Evolutionary conservation across 1,140 invertebrate genomes (phyloP).

Genomic region (Drosophila arizonae): DNA sequence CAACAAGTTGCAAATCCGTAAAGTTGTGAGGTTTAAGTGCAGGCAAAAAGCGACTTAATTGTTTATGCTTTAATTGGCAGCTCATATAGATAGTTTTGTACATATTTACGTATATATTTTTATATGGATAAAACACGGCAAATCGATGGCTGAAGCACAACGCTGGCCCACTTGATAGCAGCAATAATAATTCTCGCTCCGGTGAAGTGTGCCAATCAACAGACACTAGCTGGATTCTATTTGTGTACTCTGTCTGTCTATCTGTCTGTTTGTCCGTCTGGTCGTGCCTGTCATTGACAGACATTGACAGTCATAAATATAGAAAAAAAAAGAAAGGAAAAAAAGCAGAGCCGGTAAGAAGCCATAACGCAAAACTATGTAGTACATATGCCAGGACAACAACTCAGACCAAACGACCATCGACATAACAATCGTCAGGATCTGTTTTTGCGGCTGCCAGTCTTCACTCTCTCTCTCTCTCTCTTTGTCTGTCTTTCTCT

Average conservation of each 20-base stretch:
- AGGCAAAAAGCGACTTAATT: conserved; percentile 42
- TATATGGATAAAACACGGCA: conserved; percentile 43
- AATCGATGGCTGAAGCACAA: conserved; percentile 67
- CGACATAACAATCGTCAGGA: conserved; percentile 71
- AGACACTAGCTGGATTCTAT: conserved; percentile 23
- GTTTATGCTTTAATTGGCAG: conserved; percentile 68
- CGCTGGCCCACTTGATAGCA: conserved; percentile 49
- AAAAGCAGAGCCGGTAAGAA: conserved; percentile 39
- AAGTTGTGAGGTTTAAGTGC: conserved; percentile 1
- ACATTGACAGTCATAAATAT: conserved; percentile 76
- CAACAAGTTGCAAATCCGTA: conserved; percentile 40
- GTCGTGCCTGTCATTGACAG: conserved; percentile 67
- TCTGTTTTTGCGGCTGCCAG: conserved; percentile 36
- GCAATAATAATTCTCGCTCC: conserved; percentile 66
- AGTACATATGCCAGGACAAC: conserved; percentile 44
- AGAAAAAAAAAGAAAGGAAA: conserved; percentile 16
- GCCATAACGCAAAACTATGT: conserved; percentile 55
- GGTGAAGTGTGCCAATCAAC: conserved; percentile 58
- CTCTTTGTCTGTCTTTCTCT: neutral
- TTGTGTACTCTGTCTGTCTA: conserved; percentile 37
- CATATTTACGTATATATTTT: neutral
- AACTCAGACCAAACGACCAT: conserved; percentile 42
- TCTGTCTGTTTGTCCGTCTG: conserved; percentile 47
- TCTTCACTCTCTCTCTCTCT: neutral
- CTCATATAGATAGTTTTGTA: conserved; percentile 42